phyloP scores from a whole-genome alignment of 2,113 vertebrate species.

The Rhagologus leucostigma region DNA sequence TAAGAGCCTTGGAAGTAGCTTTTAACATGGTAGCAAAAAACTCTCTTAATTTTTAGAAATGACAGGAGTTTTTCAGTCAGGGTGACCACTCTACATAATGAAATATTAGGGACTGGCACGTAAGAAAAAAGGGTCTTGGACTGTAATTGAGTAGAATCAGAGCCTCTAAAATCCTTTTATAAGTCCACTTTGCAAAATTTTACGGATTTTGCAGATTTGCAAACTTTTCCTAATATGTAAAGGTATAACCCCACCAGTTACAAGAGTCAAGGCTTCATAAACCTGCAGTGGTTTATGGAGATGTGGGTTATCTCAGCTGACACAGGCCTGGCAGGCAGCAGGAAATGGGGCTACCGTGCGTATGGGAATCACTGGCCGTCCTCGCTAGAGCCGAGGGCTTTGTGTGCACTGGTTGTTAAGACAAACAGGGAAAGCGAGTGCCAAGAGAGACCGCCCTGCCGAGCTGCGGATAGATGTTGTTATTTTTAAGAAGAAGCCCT shows the following conservation, averaged over 20 bases:
- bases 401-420: constrained; percentile 75
- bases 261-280: neutral
- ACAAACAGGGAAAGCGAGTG: constrained; percentile 80
- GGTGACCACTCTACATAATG: neutral
- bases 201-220: neutral
- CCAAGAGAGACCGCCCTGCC: constrained; percentile 72
- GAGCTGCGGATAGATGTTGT: constrained; percentile 84
- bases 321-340: constrained; percentile 43
- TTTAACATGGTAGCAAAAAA: neutral
- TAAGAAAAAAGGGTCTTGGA: neutral
- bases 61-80: neutral
- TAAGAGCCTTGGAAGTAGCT: neutral
- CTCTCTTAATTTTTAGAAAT: neutral
- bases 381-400: neutral
- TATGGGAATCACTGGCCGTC: constrained; percentile 38
- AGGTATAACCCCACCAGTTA: neutral
- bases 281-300: neutral
- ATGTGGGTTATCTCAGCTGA: constrained; percentile 50
- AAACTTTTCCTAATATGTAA: neutral
- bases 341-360: constrained; percentile 62
- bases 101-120: neutral
- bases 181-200: neutral
- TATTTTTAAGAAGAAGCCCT: constrained; percentile 86
- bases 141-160: neutral
- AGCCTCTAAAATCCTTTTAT: neutral